Evolutionary conservation across 2,888 invertebrate genomes (phyloP).

Genomic region (Acrobasis suavella): DNA sequence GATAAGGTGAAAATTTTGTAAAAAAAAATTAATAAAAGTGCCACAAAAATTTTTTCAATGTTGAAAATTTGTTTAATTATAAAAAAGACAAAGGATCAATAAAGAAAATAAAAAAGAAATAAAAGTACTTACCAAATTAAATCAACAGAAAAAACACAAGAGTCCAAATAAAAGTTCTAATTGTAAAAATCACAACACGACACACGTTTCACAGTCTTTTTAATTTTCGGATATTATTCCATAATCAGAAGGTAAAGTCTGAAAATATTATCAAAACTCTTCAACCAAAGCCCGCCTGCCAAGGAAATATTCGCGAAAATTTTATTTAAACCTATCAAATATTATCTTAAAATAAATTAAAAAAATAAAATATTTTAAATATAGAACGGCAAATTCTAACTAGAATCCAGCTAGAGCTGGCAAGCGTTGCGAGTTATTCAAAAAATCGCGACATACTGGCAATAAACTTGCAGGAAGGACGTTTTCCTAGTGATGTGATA

Average conservation of each 20-base stretch:
- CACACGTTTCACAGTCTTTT: conserved; percentile 73
- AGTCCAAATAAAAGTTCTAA: conserved; percentile 62
- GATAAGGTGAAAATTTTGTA: no score
- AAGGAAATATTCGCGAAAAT: conserved; percentile 55
- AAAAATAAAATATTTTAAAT: conserved; percentile 42
- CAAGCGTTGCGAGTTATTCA: conserved; percentile 61
- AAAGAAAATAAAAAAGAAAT: conserved; percentile 38
- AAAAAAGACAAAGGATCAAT: conserved; percentile 25
- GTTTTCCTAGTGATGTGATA: conserved; percentile 66
- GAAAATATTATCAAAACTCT: conserved; percentile 49
- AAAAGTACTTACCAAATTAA: conserved; percentile 70
- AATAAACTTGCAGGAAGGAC: conserved; percentile 63
- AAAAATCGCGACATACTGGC: conserved; percentile 72
- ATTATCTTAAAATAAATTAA: conserved; percentile 43
- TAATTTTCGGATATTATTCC: conserved; percentile 54
- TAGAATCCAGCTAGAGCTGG: conserved; percentile 59
- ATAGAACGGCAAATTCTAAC: conserved; percentile 51
- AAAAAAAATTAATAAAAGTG: no score
- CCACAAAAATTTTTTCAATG: no score
- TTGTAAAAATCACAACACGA: conserved; percentile 72
- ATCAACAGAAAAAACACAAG: conserved; percentile 59
- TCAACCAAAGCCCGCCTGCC: conserved; percentile 56
- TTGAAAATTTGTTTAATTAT: conserved; percentile 20
- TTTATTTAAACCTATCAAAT: conserved; percentile 44
- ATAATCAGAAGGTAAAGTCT: conserved; percentile 57